Percentiles rank a stretch among this genome's conserved stretches.
Conservation (phyloP, 2,888 invertebrate species). For the Disparrhopalites patrizii region DNA sequence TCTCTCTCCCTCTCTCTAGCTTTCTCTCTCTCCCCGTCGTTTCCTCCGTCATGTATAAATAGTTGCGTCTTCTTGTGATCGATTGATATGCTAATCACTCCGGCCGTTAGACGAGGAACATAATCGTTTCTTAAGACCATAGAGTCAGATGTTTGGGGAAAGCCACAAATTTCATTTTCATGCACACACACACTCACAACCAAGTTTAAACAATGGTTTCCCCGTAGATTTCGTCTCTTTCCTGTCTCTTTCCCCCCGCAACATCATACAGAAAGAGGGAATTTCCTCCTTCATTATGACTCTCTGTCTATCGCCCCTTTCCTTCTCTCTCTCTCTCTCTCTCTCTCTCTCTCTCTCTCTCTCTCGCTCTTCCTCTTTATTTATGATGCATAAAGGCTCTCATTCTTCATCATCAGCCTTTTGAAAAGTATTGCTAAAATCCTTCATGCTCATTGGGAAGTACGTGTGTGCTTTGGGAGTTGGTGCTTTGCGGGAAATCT, state of each 20-base stretch:
- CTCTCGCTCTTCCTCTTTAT: background rate
- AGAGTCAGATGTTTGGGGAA: slow-evolving; percentile 25
- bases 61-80: too few species aligned
- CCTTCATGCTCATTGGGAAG: too few species aligned
- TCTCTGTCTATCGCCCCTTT: slow-evolving; percentile 13
- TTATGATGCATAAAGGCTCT: slow-evolving; percentile 9
- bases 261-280: too few species aligned
- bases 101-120: slow-evolving; percentile 23
- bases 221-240: slow-evolving; percentile 28
- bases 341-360: slow-evolving; percentile 5
- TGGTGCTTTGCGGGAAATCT: too few species aligned
- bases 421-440: too few species aligned
- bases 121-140: slow-evolving; percentile 30
- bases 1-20: too few species aligned
- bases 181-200: slow-evolving; percentile 11
- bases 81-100: slow-evolving; percentile 8
- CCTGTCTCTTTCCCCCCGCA: too few species aligned
- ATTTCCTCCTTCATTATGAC: too few species aligned
- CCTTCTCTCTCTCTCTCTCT: background rate
- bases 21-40: background rate
- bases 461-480: too few species aligned
- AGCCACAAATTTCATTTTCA: slow-evolving; percentile 31
- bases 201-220: slow-evolving; percentile 28
- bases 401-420: slow-evolving; percentile 24
- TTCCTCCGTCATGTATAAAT: too few species aligned